phyloP scores from a whole-genome alignment of 2,797 vertebrate genomes.

The Ceyx erithaca region DNA sequence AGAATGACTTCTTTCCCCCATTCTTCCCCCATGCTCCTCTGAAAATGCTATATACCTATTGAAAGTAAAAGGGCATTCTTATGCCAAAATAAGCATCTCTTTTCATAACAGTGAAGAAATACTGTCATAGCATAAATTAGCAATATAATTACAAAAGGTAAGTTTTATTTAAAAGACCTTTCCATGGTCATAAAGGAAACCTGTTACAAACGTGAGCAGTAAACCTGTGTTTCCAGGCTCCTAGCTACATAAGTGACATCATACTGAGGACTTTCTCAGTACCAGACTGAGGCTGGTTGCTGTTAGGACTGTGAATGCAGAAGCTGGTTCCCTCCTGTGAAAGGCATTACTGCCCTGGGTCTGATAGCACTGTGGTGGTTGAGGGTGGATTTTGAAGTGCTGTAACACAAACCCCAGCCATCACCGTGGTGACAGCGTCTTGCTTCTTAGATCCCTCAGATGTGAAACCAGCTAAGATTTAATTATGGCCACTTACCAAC shows the following conservation, averaged over 20 bases:
- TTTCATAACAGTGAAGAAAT: background rate
- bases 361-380: background rate
- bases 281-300: background rate
- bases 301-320: background rate
- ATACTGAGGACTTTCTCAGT: background rate
- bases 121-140: background rate
- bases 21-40: background rate
- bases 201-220: background rate
- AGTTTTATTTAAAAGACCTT: background rate
- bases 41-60: background rate
- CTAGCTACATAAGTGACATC: background rate
- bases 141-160: background rate
- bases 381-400: background rate
- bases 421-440: background rate
- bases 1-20: background rate
- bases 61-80: background rate
- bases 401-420: background rate
- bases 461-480: constrained; percentile 13
- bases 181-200: background rate
- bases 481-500: background rate
- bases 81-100: background rate
- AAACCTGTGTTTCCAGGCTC: background rate
- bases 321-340: background rate
- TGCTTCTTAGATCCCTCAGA: background rate
- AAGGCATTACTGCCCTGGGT: background rate